Conservation (phyloP, 2,888 invertebrate species). For the Perithous albicinctus region DNA sequence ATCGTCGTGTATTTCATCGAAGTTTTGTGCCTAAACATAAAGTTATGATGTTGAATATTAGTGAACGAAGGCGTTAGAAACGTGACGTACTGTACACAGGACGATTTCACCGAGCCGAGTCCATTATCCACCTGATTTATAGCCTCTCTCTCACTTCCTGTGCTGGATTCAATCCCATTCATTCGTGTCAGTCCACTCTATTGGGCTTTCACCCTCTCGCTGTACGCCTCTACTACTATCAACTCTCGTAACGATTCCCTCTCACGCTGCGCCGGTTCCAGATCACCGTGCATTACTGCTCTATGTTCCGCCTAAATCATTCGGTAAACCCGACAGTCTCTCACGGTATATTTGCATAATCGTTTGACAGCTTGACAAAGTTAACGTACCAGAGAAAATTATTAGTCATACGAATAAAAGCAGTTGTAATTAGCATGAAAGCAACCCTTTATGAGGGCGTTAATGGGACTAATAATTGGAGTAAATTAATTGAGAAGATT, state of each 20-base stretch:
- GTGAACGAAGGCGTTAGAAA: background rate
- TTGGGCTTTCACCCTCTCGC: slow-evolving; percentile 35
- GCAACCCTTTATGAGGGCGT: slow-evolving; percentile 8
- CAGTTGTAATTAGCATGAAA: slow-evolving; percentile 36
- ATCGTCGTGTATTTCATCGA: background rate
- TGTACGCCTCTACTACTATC: background rate
- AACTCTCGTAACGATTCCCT: slow-evolving; percentile 41
- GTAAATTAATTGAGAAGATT: slow-evolving; percentile 36
- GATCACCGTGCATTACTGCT: slow-evolving; percentile 22
- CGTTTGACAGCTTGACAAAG: slow-evolving; percentile 41
- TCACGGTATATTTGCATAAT: slow-evolving; percentile 51
- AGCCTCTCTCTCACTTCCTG: slow-evolving; percentile 34
- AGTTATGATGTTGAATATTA: background rate
- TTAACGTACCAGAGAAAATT: slow-evolving; percentile 33
- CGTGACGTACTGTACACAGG: slow-evolving; percentile 3
- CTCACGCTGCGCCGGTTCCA: slow-evolving; percentile 29
- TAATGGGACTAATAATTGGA: slow-evolving; percentile 46
- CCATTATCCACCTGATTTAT: slow-evolving; percentile 38
- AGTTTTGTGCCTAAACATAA: background rate
- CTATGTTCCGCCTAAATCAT: slow-evolving; percentile 42
- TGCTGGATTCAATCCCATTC: slow-evolving; percentile 41
- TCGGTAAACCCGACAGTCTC: slow-evolving; percentile 29
- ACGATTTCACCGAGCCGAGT: slow-evolving; percentile 2
- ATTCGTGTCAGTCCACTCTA: slow-evolving; percentile 48
- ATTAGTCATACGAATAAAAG: slow-evolving; percentile 39